These are phyloP conservation scores for Nemopilema nomurai DNA, from an alignment of 30 jellyfish, hydroid and myxozoan species.

Conservation along the genomic window DNA sequence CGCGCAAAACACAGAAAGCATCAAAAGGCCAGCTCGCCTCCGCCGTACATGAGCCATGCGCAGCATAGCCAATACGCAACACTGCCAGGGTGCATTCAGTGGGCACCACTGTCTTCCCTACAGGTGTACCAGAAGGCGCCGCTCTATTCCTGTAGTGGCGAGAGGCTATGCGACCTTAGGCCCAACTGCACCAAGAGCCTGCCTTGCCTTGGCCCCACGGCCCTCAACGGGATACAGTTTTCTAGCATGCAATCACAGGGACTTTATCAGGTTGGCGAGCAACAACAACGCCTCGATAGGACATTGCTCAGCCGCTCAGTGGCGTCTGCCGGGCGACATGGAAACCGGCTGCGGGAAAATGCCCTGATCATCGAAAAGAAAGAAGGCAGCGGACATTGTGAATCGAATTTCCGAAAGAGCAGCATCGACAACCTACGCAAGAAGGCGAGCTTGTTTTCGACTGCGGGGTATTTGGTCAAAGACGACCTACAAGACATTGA, in stretches of 20 bases:
- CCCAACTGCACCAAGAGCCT: background rate
- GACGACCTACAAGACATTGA: background rate
- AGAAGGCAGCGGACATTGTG: background rate
- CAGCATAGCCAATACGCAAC: conserved; percentile 7
- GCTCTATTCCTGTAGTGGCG: background rate
- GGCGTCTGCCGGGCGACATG: background rate
- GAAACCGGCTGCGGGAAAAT: background rate
- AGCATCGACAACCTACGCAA: conserved; percentile 48
- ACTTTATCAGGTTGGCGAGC: background rate
- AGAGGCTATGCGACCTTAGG: background rate
- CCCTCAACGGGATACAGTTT: background rate
- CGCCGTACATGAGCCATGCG: conserved; percentile 27
- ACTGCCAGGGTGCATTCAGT: conserved; percentile 16
- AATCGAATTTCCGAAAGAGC: conserved; percentile 8
- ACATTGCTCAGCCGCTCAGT: background rate
- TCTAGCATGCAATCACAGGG: background rate
- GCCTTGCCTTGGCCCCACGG: background rate
- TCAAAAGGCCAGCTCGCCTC: conserved; percentile 51
- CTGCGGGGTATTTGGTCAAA: background rate
- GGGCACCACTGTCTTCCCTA: conserved; percentile 10
- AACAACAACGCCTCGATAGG: background rate
- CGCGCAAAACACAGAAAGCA: conserved; percentile 93
- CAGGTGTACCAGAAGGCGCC: background rate
- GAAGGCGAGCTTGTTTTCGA: conserved; percentile 27
- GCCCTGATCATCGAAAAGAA: background rate